phyloP scores from a whole-genome alignment of 2,888 invertebrate genomes.

The Thereva unica region DNA sequence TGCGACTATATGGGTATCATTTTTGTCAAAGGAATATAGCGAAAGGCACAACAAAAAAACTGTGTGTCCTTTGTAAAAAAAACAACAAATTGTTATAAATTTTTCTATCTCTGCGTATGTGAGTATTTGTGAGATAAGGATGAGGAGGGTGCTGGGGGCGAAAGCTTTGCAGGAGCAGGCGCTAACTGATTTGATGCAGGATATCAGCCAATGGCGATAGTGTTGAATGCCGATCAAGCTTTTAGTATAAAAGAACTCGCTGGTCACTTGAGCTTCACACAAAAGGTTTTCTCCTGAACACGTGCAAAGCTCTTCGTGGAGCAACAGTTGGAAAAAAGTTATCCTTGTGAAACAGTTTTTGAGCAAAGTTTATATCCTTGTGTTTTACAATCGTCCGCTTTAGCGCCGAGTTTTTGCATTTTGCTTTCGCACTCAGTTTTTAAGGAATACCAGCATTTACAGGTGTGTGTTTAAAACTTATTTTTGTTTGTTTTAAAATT shows the following conservation, averaged over 20 bases:
- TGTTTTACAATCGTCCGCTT: not conserved
- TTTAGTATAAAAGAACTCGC: slow-evolving; percentile 44
- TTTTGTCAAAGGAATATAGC: no score
- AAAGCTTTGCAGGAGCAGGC: slow-evolving; percentile 6
- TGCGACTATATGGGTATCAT: no score
- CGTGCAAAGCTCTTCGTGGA: slow-evolving; percentile 42
- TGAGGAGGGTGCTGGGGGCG: not conserved
- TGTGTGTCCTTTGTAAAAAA: no score
- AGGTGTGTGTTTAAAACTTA: no score
- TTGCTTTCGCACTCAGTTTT: no score
- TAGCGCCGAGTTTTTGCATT: not conserved
- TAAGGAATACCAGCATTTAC: no score
- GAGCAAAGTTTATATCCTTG: slow-evolving; percentile 8
- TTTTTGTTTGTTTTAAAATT: no score
- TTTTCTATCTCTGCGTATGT: no score
- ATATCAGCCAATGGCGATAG: slow-evolving; percentile 26
- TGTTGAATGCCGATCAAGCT: slow-evolving; percentile 38
- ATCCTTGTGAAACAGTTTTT: not conserved
- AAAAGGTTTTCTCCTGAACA: slow-evolving; percentile 43
- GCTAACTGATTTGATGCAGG: slow-evolving; percentile 41
- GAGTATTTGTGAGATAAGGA: no score
- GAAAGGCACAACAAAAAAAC: no score
- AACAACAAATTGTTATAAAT: no score
- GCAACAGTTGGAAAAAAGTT: slow-evolving; percentile 35
- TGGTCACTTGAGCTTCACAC: slow-evolving; percentile 41